Base-by-base conservation (phyloP, 2,797 vertebrate species). In the Trematomus bernacchii region DNA sequence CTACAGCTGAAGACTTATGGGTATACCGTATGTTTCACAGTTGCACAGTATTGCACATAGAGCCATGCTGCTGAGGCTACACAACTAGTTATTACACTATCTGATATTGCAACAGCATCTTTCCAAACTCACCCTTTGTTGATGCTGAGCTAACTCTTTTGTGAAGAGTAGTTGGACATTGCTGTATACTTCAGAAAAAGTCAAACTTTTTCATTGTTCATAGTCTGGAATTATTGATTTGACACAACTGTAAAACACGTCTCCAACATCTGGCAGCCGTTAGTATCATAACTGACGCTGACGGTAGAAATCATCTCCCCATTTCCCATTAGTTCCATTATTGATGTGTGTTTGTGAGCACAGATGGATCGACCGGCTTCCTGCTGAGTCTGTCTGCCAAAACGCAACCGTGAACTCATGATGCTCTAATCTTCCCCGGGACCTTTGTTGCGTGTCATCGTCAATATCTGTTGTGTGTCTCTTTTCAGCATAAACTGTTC, bases 331-430 rank as follows among this genome's bases (percentile, higher is more conserved):
- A 46, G 69, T 59, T 85, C 58, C 63, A 88, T 86, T 80, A 86
- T 80, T 90, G 82, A 85, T 77, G 44, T 47, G 37, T 55, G 61
- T 82, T 82, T 85, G 53, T 76, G 72, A 64, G 79, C 79, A 67
- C 71, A 53, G 79, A 79, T 75, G 83, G 83, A 74, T 55, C 63
- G 58, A 73, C 48, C 43, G 68, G 66, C 62, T 59, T 81, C 71
- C 68, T 51, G 65, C 77, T 33, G 76, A 71, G 72, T 40, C 44
- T 66, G 51, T 33, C 42, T 37, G 62, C 54, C 50, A n/a, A 73
- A 55, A 76, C 1, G 23, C 64, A 85, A 75, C 59, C 14, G 40
- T 73, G 54, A 78, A 72, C 66, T 79, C 48, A 51, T 47, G 19
- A 74, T 71, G 72, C 69, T 67, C 80, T 64, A 44, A 72, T 70